Evolutionary conservation across 1,140 invertebrate species (phyloP).

Genomic region (Euglossa dilemma): DNA sequence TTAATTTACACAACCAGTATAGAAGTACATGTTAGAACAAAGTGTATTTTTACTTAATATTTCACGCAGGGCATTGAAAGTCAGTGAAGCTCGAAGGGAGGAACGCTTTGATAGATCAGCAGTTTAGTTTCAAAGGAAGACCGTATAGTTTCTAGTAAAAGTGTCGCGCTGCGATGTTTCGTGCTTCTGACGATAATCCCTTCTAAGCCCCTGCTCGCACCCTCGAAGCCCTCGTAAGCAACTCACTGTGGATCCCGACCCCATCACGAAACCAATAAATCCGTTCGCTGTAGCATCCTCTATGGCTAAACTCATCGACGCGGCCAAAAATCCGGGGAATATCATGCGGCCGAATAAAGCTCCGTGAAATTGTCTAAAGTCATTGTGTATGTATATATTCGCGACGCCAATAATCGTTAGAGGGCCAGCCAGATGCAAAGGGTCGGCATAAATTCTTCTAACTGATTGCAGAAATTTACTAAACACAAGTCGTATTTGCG

Average conservation of each 20-base stretch:
- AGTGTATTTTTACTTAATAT: neutral
- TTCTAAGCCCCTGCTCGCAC: neutral
- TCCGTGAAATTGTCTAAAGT: constrained; percentile 52
- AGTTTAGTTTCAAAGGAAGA: constrained; percentile 17
- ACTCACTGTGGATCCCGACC: constrained; percentile 19
- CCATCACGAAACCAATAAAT: constrained; percentile 51
- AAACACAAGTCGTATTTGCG: too few species aligned
- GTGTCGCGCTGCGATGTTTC: constrained; percentile 2
- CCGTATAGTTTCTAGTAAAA: constrained; percentile 6
- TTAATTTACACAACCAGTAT: too few species aligned
- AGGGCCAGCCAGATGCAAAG: too few species aligned
- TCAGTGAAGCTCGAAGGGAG: neutral
- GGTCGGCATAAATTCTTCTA: too few species aligned
- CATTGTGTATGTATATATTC: constrained; percentile 32
- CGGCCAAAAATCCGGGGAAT: constrained; percentile 25
- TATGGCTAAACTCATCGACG: constrained; percentile 5
- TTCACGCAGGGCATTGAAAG: neutral
- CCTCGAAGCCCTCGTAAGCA: neutral
- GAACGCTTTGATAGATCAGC: neutral
- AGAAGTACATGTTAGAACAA: too few species aligned
- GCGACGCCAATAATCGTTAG: constrained; percentile 6
- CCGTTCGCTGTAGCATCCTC: constrained; percentile 28
- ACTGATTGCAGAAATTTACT: too few species aligned
- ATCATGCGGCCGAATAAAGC: constrained; percentile 3
- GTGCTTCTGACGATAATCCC: constrained; percentile 19